phyloP scores from a whole-genome alignment of 2,888 invertebrate species.

The Leptothorax acervorum region DNA sequence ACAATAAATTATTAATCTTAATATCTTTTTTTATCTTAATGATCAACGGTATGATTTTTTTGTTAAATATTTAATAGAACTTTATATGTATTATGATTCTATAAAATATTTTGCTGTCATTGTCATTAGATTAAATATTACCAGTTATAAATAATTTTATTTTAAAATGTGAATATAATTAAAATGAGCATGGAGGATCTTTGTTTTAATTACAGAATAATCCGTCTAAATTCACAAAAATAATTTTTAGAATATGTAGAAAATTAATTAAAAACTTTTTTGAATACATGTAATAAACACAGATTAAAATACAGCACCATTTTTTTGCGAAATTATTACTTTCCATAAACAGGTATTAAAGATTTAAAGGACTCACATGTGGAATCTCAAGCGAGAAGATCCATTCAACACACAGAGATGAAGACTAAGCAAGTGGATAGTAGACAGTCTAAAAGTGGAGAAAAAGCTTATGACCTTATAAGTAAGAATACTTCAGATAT shows the following conservation, averaged over 20 bases:
- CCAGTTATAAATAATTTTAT: conserved; percentile 21
- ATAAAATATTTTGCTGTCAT: conserved; percentile 2
- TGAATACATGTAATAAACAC: not conserved
- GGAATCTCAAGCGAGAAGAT: conserved; percentile 61
- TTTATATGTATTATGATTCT: conserved; percentile 16
- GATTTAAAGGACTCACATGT: conserved; percentile 69
- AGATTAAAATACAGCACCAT: conserved; percentile 13
- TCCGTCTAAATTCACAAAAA: conserved; percentile 8
- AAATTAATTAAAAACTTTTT: conserved; percentile 1
- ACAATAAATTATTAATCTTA: conserved; percentile 44
- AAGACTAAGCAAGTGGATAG: conserved; percentile 64
- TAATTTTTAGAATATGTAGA: not conserved
- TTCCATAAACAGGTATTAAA: conserved; percentile 70
- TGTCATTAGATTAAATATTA: not conserved
- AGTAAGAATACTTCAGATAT: conserved; percentile 87
- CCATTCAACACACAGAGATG: conserved; percentile 56
- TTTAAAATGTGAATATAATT: conserved; percentile 10
- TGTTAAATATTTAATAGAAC: conserved; percentile 15
- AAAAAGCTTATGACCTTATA: conserved; percentile 83
- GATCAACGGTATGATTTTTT: not conserved
- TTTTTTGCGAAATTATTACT: conserved; percentile 41
- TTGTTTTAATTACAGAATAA: conserved; percentile 1
- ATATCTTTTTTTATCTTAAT: not conserved
- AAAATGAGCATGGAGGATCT: conserved; percentile 70
- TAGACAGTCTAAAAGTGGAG: conserved; percentile 74